These are phyloP conservation scores for Dipus sagitta DNA, from an alignment of 2,797 vertebrate species.

Conservation along the genomic window DNA sequence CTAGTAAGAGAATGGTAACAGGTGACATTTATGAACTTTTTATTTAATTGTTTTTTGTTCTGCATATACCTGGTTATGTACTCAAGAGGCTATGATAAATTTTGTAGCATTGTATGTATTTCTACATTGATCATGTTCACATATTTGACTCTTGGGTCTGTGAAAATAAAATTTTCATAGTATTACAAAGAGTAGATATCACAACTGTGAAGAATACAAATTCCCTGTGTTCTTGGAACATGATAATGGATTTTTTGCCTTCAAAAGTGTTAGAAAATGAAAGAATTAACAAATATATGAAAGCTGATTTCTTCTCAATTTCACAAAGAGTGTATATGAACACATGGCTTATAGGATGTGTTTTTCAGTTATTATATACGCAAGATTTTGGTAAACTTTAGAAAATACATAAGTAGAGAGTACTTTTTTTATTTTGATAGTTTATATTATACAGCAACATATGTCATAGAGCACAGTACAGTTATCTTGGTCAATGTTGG, in stretches of 20 bases:
- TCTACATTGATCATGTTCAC: not conserved
- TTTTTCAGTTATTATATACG: not conserved
- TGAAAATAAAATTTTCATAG: not conserved
- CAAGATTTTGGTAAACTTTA: not conserved
- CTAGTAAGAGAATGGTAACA: not conserved
- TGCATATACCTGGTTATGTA: not conserved
- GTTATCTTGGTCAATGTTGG: not conserved
- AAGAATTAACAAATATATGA: not conserved
- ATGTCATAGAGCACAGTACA: not conserved
- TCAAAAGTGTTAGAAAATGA: not conserved
- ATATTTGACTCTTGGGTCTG: not conserved
- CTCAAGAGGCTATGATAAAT: not conserved
- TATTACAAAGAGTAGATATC: not conserved
- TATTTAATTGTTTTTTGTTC: not conserved
- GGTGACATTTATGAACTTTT: not conserved
- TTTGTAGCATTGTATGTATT: not conserved
- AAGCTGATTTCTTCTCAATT: not conserved
- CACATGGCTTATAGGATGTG: accelerated
- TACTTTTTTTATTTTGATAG: not conserved
- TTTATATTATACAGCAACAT: not conserved
- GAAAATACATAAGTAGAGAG: not conserved
- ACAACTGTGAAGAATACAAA: not conserved
- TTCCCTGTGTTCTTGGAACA: not conserved
- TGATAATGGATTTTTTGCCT: not conserved
- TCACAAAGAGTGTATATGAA: not conserved